Evolutionary conservation across 2,888 invertebrate genomes (phyloP), one percentile per base, ranked within the genome.

Genomic region (Erynnis tages): DNA sequence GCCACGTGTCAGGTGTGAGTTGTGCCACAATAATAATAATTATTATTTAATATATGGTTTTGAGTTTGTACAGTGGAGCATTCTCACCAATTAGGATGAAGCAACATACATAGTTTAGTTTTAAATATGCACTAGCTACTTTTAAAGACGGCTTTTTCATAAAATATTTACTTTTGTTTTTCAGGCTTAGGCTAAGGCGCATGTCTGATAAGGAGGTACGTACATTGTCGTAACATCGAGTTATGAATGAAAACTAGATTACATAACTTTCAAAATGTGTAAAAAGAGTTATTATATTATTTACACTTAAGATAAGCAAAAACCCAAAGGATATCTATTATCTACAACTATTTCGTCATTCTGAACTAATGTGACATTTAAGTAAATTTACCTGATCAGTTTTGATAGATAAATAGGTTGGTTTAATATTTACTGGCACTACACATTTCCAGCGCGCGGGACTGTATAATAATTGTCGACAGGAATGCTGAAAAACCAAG

Each of bases 391-490:
- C 88, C 74, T 86, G 81, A 46, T 86, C 86, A 58, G 81, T 64
- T 77, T 76, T 80, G 27, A 73, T 54, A 35, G 71, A 58, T 41
- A 73, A 58, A 35, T 76, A 63, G 59, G 82, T 66, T 38, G 80
- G 69, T 72, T 86, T 88, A 41, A 83, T 58, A 66, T 79, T 78
- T 50, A 75, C 62, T 38, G 87, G 83, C 55, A 88, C 57, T 54
- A 68, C 72, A 71, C 78, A 74, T 76, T 88, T 89, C 89, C 89
- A 89, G 57, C 88, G 79, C 44, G 86, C 82, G 34, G 88, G 74
- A 61, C 76, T 83, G 63, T 81, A 82, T 59, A 88, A 54, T 63
- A 89, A 72, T 63, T 87, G 87, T 71, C 88, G 82, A 76, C 81
- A 89, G 59, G 86, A 70, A 69, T 89, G 89, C 89, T 89, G 79